Evolutionary conservation across 64 coral and sea anemone species (phyloP).

Genomic region (Stichodactyla helianthus): DNA sequence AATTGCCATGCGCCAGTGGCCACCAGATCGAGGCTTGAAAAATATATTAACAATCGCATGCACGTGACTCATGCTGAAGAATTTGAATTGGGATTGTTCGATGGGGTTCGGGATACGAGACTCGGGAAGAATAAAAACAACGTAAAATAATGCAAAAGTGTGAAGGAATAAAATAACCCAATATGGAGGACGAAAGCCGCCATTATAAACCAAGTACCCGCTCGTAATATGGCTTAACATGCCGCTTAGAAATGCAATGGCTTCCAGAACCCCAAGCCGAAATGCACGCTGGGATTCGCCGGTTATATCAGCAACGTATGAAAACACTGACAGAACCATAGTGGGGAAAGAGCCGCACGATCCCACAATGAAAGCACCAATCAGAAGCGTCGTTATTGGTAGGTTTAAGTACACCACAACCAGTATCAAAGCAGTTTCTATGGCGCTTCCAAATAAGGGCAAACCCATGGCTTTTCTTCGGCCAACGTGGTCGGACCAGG

Average conservation of each 20-base stretch:
- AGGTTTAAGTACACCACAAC: slow-evolving; percentile 74
- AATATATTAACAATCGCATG: slow-evolving; percentile 72
- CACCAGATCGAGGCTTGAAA: slow-evolving; percentile 48
- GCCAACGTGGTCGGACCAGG: slow-evolving; percentile 91
- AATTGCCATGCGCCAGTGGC: slow-evolving; percentile 52
- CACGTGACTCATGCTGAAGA: slow-evolving; percentile 68
- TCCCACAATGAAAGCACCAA: slow-evolving; percentile 84
- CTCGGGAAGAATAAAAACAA: slow-evolving; percentile 77
- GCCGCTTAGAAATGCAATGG: slow-evolving; percentile 85
- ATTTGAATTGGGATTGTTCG: slow-evolving; percentile 43
- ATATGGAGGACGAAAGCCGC: slow-evolving; percentile 76
- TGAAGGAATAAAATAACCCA: slow-evolving; percentile 73
- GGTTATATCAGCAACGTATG: slow-evolving; percentile 93
- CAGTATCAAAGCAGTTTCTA: slow-evolving; percentile 77
- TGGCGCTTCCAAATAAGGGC: slow-evolving; percentile 89
- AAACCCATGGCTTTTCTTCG: slow-evolving; percentile 76
- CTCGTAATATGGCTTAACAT: slow-evolving; percentile 95
- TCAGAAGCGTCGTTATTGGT: slow-evolving; percentile 60
- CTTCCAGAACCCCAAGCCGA: slow-evolving; percentile 85
- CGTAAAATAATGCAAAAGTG: slow-evolving; percentile 76
- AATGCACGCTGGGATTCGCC: slow-evolving; percentile 87
- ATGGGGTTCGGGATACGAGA: slow-evolving; percentile 56
- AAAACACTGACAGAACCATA: slow-evolving; percentile 86
- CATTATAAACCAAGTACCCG: slow-evolving; percentile 76
- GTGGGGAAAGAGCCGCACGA: slow-evolving; percentile 92